Evolutionary conservation across 2,113 vertebrate species (phyloP).

Genomic region (Mustelus asterias): DNA sequence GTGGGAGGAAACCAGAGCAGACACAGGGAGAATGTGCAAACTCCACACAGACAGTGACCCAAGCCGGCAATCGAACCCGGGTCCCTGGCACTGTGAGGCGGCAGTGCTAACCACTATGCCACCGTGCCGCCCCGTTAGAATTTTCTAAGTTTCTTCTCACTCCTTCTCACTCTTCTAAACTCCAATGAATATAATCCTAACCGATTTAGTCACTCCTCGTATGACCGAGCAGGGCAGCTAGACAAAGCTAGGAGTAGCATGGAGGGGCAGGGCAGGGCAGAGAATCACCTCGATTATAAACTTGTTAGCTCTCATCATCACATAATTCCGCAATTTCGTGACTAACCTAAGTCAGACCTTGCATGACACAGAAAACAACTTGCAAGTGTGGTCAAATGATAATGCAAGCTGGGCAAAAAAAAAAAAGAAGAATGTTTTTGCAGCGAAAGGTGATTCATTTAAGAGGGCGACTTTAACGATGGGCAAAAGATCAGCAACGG

Average conservation of each 20-base stretch:
- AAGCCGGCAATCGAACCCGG: too few relatives aligned
- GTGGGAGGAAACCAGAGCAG: too few relatives aligned
- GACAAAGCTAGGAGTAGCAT: not conserved
- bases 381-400: not conserved
- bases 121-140: too few relatives aligned
- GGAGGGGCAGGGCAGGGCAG: not conserved
- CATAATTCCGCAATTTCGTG: not conserved
- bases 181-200: too few relatives aligned
- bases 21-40: too few relatives aligned
- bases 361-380: slow-evolving; percentile 4
- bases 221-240: not conserved
- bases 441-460: not conserved
- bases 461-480: not conserved
- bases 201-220: too few relatives aligned
- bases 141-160: too few relatives aligned
- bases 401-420: slow-evolving; percentile 19
- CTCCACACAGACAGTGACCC: too few relatives aligned
- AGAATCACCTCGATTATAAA: not conserved
- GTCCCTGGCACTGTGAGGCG: too few relatives aligned
- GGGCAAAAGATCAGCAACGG: slow-evolving; percentile 14
- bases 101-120: too few relatives aligned
- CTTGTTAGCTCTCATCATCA: not conserved
- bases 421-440: not conserved
- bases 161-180: too few relatives aligned
- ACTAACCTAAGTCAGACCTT: not conserved